Evolutionary conservation across 2,888 invertebrate genomes (phyloP).

Genomic region (Orchesellides sinensis): DNA sequence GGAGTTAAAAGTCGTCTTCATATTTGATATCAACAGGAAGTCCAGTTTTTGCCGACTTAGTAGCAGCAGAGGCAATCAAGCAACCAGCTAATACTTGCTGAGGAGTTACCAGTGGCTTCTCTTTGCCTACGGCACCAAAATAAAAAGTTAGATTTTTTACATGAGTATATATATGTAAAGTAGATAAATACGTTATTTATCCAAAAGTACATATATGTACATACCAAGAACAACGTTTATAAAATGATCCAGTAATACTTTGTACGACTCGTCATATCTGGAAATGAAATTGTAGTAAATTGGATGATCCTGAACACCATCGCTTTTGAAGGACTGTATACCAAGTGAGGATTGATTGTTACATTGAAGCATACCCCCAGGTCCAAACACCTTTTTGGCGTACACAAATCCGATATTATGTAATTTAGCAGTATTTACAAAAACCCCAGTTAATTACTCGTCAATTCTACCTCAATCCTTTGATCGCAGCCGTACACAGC

Average conservation of each 20-base stretch:
- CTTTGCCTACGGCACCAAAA: conserved; percentile 75
- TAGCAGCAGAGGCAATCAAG: conserved; percentile 81
- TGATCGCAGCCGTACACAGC: conserved; percentile 84
- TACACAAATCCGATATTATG: too few relatives aligned
- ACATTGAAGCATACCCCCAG: conserved; percentile 80
- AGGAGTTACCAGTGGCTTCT: conserved; percentile 77
- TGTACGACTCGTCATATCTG: conserved; percentile 80
- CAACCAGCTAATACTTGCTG: conserved; percentile 79
- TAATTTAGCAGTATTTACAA: background rate
- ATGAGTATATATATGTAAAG: background rate
- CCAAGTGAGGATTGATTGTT: conserved; percentile 80
- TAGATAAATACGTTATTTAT: too few relatives aligned
- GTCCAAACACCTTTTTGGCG: conserved; percentile 80
- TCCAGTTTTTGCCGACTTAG: conserved; percentile 80
- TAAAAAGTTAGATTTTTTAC: background rate
- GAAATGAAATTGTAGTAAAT: conserved; percentile 83
- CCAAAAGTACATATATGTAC: too few relatives aligned
- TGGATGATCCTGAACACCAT: conserved; percentile 77
- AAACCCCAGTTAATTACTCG: background rate
- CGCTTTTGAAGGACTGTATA: conserved; percentile 76
- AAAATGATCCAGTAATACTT: conserved; percentile 81
- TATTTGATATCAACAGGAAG: conserved; percentile 79
- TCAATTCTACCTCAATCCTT: conserved; percentile 82
- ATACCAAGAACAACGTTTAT: conserved; percentile 80
- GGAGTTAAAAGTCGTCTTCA: too few relatives aligned